phyloP scores from a whole-genome alignment of 2,888 invertebrate species.

The Acanthacorydalis orientalis region DNA sequence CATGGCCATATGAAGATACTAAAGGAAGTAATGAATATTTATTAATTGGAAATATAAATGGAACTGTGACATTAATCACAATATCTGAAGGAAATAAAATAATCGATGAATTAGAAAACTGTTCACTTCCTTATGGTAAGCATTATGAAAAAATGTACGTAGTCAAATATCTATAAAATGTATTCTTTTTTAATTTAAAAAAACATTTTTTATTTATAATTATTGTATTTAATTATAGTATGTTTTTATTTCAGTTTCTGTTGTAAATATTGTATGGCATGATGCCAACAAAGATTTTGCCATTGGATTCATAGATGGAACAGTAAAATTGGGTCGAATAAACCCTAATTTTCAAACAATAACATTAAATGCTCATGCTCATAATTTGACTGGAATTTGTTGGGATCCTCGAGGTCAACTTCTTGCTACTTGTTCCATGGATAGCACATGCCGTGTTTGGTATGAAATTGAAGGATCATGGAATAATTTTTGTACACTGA shows the following conservation, averaged over 20 bases:
- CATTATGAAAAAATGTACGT: too few relatives aligned
- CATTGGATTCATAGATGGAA: slow-evolving; percentile 36
- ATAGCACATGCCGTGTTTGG: slow-evolving; percentile 30
- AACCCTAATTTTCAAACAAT: slow-evolving; percentile 20
- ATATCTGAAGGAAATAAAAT: slow-evolving; percentile 18
- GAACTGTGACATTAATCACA: slow-evolving; percentile 25
- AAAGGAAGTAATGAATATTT: slow-evolving; percentile 22
- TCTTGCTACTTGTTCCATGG: slow-evolving; percentile 32
- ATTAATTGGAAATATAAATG: slow-evolving; percentile 35
- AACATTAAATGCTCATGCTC: slow-evolving; percentile 25
- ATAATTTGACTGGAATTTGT: slow-evolving; percentile 24
- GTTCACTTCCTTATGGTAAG: slow-evolving; percentile 22
- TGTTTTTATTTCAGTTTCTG: slow-evolving; percentile 26
- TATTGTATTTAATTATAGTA: neutral
- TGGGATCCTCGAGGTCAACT: slow-evolving; percentile 34
- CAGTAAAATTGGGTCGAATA: slow-evolving; percentile 26
- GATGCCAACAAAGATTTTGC: slow-evolving; percentile 35
- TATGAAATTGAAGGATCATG: slow-evolving; percentile 23
- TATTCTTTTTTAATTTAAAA: neutral
- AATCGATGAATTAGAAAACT: slow-evolving; percentile 21
- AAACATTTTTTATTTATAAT: neutral
- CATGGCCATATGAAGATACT: slow-evolving; percentile 27
- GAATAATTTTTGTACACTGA: slow-evolving; percentile 24
- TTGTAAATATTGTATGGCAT: slow-evolving; percentile 35
- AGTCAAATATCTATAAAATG: neutral